Evolutionary conservation across 2,797 vertebrate genomes (phyloP), one percentile per base, ranked within the genome.

Genomic region (Tarsius wallacei): DNA sequence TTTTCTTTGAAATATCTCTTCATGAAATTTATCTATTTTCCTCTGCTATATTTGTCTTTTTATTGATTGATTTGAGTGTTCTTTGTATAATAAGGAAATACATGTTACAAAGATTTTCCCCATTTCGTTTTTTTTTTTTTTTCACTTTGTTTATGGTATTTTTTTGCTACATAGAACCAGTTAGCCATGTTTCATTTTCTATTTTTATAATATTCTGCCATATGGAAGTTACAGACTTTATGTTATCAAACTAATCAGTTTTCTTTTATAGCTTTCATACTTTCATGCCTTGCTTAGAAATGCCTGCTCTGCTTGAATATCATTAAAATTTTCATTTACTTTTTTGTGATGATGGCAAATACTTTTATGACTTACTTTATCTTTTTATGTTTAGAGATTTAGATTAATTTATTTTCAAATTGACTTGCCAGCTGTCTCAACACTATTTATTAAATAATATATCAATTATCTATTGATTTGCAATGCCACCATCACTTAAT

Each of bases 61-160:
- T 68, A 47, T 53, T 83, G 51, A 55, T 82, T 93, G 51, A 55
- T 82, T 93, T 90, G 51, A 95, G 70, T 78, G 33, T 15, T 90
- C 47, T 96, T 86, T 94, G 31, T n/a, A 77, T 94, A 76, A 74
- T 90, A 94, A 96, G 63, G 47, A 90, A 94, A 87, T 74, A 47
- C 5, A 77, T 80, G 1, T 81, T 71, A 76, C 33, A 96, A 94
- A 91, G 11, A 59, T 71, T 68, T 92, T 85, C 36, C 15, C 71
- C 13, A 95, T 22, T 55, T 93, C 33, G 10, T 81, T 71, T 57
- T 93, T 70, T 57, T 36, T 70, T 57, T 36, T 53, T 57, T 24
- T 21, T 15, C 36, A 33, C 7, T 57, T 87, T 81, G 22, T 66
- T 82, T 85, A 71, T 55, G 7, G 19, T 94, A 63, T 33, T 93